Conservation (phyloP, 37 sponge, comb jelly and placozoan species). For the Hexactinellida sp. region DNA sequence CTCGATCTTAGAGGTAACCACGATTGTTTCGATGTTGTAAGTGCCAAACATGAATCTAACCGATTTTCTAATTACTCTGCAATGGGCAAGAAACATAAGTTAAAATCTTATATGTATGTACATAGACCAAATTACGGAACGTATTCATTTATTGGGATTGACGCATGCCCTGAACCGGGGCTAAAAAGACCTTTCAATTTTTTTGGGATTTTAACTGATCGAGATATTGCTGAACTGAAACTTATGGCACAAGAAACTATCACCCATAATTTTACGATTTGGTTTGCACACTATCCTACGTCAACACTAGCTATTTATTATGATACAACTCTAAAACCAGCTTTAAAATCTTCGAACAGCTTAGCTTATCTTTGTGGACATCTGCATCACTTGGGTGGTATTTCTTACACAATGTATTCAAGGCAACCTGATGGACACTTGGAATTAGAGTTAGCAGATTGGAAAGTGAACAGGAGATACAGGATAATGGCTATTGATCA, state of each 20-base stretch:
- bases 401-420: constrained; percentile 35
- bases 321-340: constrained; percentile 23
- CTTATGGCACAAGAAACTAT: not conserved
- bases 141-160: constrained; percentile 63
- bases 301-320: constrained; percentile 35
- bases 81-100: constrained; percentile 18
- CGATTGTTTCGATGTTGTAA: constrained; percentile 25
- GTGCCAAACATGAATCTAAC: not conserved
- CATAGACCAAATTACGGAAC: constrained; percentile 47
- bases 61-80: constrained; percentile 26
- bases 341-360: not conserved
- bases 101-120: constrained; percentile 35
- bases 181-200: constrained; percentile 74
- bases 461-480: constrained; percentile 43
- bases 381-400: constrained; percentile 46
- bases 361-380: constrained; percentile 77
- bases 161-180: constrained; percentile 67
- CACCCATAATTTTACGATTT: constrained; percentile 45
- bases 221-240: constrained; percentile 6
- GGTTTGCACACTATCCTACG: constrained; percentile 72
- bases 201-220: constrained; percentile 67
- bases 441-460: constrained; percentile 74
- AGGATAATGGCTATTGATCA: constrained; percentile 73
- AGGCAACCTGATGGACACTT: constrained; percentile 54
- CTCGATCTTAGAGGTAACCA: constrained; percentile 83